Conservation (phyloP, 1,140 invertebrate genomes). For the Rhysida immarginata region DNA sequence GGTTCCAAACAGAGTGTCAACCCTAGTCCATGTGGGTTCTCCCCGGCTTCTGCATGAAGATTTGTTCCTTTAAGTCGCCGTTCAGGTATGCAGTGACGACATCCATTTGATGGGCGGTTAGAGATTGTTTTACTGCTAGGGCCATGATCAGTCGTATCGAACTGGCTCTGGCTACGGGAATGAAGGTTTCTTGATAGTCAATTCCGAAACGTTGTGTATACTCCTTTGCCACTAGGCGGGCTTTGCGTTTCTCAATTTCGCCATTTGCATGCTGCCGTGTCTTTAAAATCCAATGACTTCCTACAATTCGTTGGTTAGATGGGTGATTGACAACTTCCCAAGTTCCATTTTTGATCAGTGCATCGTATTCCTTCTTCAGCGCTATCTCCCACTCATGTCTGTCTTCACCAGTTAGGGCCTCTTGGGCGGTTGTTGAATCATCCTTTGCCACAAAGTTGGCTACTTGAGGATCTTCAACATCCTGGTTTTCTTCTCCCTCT, state of each 20-base stretch:
- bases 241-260: background rate
- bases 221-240: conserved; percentile 18
- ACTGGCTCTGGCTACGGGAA: conserved; percentile 14
- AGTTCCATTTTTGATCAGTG: conserved; percentile 11
- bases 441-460: background rate
- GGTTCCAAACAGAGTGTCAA: conserved; percentile 7
- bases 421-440: background rate
- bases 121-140: conserved; percentile 12
- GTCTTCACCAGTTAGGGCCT: background rate
- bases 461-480: background rate
- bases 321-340: conserved; percentile 9
- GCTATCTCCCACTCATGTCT: conserved; percentile 7
- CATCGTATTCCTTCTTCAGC: conserved; percentile 10
- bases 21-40: background rate
- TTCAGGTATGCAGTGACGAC: conserved; percentile 18
- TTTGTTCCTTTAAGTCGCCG: conserved; percentile 16
- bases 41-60: conserved; percentile 17
- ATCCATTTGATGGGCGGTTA: conserved; percentile 18
- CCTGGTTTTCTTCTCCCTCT: background rate
- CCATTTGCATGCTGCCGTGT: conserved; percentile 7
- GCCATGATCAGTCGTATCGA: conserved; percentile 17
- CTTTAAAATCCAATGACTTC: conserved; percentile 8
- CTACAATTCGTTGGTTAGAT: background rate
- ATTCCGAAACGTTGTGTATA: conserved; percentile 16
- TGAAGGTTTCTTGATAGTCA: conserved; percentile 20